Base-by-base conservation (phyloP, 2,888 invertebrate species). In the Megastigmus dorsalis region DNA sequence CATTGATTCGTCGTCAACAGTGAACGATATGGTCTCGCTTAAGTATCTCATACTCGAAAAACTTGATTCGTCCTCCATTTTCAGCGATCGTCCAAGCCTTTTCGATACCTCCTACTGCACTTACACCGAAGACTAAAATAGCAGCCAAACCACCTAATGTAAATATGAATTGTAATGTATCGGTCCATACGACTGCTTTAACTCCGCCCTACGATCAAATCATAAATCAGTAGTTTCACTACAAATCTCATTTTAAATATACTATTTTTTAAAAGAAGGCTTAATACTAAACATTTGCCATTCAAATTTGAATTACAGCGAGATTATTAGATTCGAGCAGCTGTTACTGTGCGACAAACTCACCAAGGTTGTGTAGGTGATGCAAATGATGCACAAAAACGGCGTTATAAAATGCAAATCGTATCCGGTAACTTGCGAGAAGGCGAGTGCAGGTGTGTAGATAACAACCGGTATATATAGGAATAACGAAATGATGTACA, bases 351-450 rank as follows among this genome's bases (percentile, higher is more conserved):
- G n/a, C n/a, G n/a, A n/a, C 5, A 28, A 75, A 81, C 90, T 88
- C 84, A 92, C 94, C 41, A 94, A 84, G 0, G 94, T 92, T 2
- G 94, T 94, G 80, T 95, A 93, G 60, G 95, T 93, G 26, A 94
- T 93, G 83, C 95, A 95, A 0, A 93, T 90, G 1, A 92, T 88
- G 82, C 94, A 94, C 18, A 93, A 90, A 0, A 93, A 89, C 1
- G 93, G 91, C 1, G 93, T 92, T 45, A 94, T 90, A 1, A 91
- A 87, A 82, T 92, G 92, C 2, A 93, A 90, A 76, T 92, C 88
- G 3, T 93, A 90, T 23, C 93, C 93, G 52, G 93, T 94, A 9
- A 94, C 95, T 86, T 93, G 90, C 82, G 92, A 91, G 79, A 94
- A 92, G 0, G 93, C 93, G 83, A 93, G 85, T 0, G 93, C 90